Evolutionary conservation across 2,888 invertebrate species (phyloP).

Genomic region (Drosophila aldrichi): DNA sequence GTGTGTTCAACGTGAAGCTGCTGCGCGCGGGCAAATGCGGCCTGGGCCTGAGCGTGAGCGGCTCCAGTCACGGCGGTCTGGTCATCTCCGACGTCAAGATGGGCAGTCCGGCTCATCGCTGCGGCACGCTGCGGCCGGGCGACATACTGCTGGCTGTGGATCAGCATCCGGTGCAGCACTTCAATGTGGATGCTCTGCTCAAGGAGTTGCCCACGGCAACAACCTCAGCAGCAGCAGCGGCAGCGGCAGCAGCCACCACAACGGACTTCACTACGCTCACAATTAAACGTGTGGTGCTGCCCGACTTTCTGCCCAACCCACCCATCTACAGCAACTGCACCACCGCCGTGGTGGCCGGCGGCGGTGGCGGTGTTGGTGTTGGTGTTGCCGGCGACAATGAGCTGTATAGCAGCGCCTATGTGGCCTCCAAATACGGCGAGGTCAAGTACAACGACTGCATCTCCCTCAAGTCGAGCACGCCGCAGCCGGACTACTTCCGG

Average conservation of each 20-base stretch:
- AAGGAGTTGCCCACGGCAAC: conserved; percentile 78
- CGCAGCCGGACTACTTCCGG: conserved; percentile 84
- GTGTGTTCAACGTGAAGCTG: conserved; percentile 95
- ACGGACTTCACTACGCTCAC: conserved; percentile 84
- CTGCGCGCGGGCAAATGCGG: conserved; percentile 91
- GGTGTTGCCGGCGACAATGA: conserved; percentile 72
- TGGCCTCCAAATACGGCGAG: conserved; percentile 78
- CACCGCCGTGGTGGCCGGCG: conserved; percentile 59
- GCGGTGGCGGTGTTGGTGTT: conserved; percentile 43
- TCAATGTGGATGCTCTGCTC: conserved; percentile 84
- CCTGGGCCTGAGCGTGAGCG: conserved; percentile 95
- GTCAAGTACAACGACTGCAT: conserved; percentile 82
- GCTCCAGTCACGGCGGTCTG: conserved; percentile 87
- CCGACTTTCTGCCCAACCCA: conserved; percentile 84
- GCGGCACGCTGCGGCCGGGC: conserved; percentile 94
- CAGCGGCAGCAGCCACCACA: conserved; percentile 17
- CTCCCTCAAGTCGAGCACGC: conserved; percentile 84
- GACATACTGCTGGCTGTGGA: conserved; percentile 95
- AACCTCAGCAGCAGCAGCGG: conserved; percentile 38
- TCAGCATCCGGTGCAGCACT: conserved; percentile 89
- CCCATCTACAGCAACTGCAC: conserved; percentile 84
- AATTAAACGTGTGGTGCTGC: conserved; percentile 84
- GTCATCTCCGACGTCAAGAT: conserved; percentile 95
- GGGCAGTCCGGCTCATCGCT: conserved; percentile 95
- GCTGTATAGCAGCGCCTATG: conserved; percentile 82